Conservation (phyloP, 1,140 invertebrate species). For the Bemisia tabaci region DNA sequence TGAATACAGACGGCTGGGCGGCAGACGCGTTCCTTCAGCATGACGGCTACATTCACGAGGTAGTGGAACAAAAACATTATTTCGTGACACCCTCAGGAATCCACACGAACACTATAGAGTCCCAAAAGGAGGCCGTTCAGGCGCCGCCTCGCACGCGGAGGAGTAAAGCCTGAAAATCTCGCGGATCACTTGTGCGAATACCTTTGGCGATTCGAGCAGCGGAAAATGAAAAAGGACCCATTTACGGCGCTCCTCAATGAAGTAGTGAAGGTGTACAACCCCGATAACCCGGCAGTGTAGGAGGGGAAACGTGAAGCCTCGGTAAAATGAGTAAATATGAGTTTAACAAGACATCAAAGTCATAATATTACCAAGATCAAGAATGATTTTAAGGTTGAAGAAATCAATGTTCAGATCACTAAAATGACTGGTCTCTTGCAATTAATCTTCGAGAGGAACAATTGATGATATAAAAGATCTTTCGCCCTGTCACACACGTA, state of each 20-base stretch:
- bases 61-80: neutral
- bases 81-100: neutral
- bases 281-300: too few species aligned
- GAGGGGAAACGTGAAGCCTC: too few species aligned
- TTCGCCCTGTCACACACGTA: too few species aligned
- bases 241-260: neutral
- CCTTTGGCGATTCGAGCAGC: neutral
- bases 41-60: neutral
- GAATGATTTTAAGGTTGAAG: too few species aligned
- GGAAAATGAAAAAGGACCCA: neutral
- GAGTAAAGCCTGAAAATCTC: neutral
- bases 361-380: too few species aligned
- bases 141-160: neutral
- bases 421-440: too few species aligned
- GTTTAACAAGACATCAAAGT: too few species aligned
- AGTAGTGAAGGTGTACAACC: neutral
- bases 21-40: neutral
- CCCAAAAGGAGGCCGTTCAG: neutral
- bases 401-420: too few species aligned
- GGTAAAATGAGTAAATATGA: too few species aligned
- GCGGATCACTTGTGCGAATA: neutral
- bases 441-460: too few species aligned
- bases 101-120: neutral
- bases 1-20: neutral
- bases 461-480: too few species aligned